A percentile compares a stretch with the other conserved stretches of the same genome.
These are phyloP conservation scores for Lasioglossum vierecki DNA, from an alignment of 2,888 invertebrate genomes.

Conservation along the genomic window DNA sequence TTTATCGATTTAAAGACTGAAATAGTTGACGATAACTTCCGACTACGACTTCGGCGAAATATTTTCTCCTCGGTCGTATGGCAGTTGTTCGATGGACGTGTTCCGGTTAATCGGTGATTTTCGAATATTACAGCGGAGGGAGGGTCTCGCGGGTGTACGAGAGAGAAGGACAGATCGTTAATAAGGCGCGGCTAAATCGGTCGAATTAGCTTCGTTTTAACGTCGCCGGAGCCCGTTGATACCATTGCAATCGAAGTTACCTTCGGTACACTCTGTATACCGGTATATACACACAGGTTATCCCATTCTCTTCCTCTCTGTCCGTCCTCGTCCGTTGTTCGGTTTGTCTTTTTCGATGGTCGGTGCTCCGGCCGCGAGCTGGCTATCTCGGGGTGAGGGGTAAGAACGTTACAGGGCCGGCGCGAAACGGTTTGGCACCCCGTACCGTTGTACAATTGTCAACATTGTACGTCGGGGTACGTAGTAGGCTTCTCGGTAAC, in stretches of 20 bases:
- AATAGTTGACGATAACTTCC: conserved; percentile 23
- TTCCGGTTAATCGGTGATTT: not conserved
- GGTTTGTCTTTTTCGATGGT: conserved; percentile 67
- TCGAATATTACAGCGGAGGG: not conserved
- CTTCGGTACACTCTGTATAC: conserved; percentile 70
- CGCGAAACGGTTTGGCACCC: not conserved
- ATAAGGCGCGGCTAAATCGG: conserved; percentile 36
- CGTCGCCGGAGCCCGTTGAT: conserved; percentile 49
- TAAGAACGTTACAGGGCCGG: conserved; percentile 60
- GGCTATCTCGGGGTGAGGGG: conserved; percentile 69
- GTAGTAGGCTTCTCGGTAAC: not conserved
- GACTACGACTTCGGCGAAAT: not conserved
- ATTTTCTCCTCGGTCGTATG: not conserved
- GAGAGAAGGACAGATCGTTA: not conserved
- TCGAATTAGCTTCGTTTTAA: conserved; percentile 31
- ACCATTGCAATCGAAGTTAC: conserved; percentile 70
- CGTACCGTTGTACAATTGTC: not conserved
- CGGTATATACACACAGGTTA: conserved; percentile 61
- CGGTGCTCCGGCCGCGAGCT: conserved; percentile 73
- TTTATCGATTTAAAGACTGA: not conserved
- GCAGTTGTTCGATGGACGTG: not conserved
- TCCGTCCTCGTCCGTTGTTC: conserved; percentile 58
- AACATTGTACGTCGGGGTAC: not conserved
- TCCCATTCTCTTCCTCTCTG: conserved; percentile 58
- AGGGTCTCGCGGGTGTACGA: not conserved